Evolutionary conservation across 2,113 vertebrate genomes (phyloP).

Genomic region (Halcyon malimbica): DNA sequence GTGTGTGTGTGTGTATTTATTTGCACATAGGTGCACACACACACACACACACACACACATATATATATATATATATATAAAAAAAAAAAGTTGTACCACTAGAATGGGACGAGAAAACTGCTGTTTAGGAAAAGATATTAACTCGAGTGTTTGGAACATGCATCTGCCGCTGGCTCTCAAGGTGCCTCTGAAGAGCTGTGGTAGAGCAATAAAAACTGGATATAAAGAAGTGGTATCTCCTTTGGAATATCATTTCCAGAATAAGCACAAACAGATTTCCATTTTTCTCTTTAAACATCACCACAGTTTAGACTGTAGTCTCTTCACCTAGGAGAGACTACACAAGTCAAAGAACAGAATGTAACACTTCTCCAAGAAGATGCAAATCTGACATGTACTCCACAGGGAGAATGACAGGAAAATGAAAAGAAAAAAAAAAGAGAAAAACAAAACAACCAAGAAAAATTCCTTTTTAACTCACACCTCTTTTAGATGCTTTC

Average conservation of each 20-base stretch:
- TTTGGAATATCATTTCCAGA: background rate
- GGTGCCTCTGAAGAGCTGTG: background rate
- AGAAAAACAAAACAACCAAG: background rate
- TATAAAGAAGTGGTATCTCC: background rate
- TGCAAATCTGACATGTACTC: background rate
- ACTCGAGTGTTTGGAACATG: background rate
- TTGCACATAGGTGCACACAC: background rate
- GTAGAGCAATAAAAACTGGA: background rate
- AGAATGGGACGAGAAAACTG: background rate
- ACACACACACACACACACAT: fast-evolving
- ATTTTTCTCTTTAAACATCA: background rate
- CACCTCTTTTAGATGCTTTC: background rate
- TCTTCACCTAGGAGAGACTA: background rate
- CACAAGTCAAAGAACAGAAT: background rate
- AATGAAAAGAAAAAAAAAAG: background rate
- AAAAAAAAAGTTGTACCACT: background rate
- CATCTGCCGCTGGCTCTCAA: background rate
- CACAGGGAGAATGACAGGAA: background rate
- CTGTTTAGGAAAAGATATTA: background rate
- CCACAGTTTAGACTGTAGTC: background rate
- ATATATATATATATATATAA: background rate
- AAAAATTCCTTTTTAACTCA: background rate
- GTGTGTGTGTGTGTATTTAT: background rate
- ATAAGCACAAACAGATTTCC: background rate
- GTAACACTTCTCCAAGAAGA: background rate